Evolutionary conservation across 1,140 invertebrate species (phyloP).

Genomic region (Phymorhynchus buccinoides): DNA sequence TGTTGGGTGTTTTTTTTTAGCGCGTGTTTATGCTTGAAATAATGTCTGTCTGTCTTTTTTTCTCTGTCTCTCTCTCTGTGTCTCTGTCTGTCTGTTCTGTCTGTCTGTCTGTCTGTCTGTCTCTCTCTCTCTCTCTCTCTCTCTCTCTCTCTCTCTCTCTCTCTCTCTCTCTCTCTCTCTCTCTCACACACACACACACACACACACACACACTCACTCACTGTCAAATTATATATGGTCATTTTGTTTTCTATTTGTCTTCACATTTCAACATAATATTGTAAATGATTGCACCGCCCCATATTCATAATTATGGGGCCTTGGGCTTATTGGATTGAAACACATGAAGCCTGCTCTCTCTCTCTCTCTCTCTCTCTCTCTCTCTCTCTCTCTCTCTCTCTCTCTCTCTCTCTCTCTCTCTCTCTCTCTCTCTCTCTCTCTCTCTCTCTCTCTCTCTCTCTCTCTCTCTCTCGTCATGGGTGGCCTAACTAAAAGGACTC

Average conservation of each 20-base stretch:
- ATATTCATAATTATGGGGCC: not conserved
- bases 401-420: not conserved
- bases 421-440: not conserved
- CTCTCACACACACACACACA: not conserved
- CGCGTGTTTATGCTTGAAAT: not conserved
- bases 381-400: not conserved
- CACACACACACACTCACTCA: no score
- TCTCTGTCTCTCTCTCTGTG: no score
- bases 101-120: not conserved
- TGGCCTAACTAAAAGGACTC: not conserved
- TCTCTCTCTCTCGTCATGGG: no score
- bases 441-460: not conserved
- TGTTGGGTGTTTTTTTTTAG: not conserved
- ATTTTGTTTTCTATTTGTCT: no score
- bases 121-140: not conserved
- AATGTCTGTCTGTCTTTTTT: not conserved
- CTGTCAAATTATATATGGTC: no score
- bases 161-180: constrained; percentile 8
- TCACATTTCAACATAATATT: no score
- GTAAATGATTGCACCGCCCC: no score
- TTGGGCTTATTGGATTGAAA: no score
- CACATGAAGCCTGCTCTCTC: not conserved
- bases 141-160: not conserved
- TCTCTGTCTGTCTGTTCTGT: not conserved
- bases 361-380: not conserved